These are phyloP conservation scores for Cairina moschata DNA, from an alignment of 2,113 vertebrate species.

Conservation along the genomic window DNA sequence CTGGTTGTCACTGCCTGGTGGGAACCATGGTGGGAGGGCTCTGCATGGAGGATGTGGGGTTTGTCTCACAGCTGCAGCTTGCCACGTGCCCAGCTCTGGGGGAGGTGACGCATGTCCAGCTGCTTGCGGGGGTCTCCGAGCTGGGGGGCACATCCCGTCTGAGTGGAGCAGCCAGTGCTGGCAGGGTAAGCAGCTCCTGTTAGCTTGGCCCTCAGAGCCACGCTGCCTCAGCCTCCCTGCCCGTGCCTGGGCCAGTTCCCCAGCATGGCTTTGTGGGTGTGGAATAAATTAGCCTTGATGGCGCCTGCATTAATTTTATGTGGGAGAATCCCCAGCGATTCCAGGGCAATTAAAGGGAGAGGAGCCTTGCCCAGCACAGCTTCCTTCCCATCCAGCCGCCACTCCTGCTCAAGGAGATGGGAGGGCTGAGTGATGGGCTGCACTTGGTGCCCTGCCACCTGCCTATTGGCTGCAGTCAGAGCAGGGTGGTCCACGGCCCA, in stretches of 20 bases:
- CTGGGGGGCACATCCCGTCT: not conserved
- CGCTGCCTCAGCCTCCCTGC: not conserved
- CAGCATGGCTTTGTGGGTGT: not conserved
- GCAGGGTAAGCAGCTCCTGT: not conserved
- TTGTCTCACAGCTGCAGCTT: not conserved
- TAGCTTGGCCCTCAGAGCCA: fast-evolving
- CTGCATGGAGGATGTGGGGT: not conserved
- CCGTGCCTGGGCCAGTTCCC: not conserved
- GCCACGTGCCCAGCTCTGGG: fast-evolving
- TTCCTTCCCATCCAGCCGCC: not conserved
- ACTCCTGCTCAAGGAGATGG: not conserved
- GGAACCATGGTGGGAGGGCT: not conserved
- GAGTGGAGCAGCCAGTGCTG: not conserved
- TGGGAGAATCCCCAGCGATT: slow-evolving; percentile 57
- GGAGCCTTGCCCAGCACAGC: not conserved
- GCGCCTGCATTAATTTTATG: slow-evolving; percentile 53
- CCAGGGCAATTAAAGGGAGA: slow-evolving; percentile 27
- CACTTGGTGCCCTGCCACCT: not conserved
- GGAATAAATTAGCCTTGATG: slow-evolving; percentile 37
- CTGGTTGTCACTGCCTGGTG: not conserved
- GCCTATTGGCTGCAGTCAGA: not conserved
- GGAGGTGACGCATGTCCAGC: fast-evolving
- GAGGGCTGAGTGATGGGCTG: fast-evolving
- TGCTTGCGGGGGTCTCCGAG: not conserved
- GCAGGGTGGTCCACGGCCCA: not conserved